Conservation (phyloP, 2,888 invertebrate genomes). For the Parnassius mnemosyne region DNA sequence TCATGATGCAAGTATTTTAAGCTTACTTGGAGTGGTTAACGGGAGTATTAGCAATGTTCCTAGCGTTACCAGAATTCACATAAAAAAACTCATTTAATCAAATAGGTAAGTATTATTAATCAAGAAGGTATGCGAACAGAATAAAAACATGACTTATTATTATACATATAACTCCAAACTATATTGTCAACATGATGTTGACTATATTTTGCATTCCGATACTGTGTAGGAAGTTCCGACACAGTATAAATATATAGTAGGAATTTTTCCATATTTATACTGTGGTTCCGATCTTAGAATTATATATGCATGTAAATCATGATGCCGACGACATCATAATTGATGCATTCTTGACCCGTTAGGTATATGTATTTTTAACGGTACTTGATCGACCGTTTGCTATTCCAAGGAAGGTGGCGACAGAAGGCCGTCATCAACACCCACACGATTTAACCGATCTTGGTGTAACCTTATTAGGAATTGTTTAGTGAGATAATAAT, state of each 20-base stretch:
- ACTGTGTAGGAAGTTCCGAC: neutral
- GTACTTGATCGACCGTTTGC: slow-evolving; percentile 1
- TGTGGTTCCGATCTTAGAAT: slow-evolving; percentile 1
- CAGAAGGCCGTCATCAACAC: slow-evolving; percentile 20
- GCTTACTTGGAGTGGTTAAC: too few species aligned
- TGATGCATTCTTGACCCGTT: neutral
- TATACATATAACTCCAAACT: too few species aligned
- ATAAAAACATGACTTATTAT: too few species aligned
- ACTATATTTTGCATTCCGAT: neutral
- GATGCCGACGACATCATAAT: neutral
- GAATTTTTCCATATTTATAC: too few species aligned
- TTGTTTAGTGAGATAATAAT: slow-evolving; percentile 20
- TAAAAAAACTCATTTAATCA: too few species aligned
- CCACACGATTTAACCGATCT: slow-evolving; percentile 13
- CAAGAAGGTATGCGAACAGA: too few species aligned
- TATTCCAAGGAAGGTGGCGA: slow-evolving; percentile 1
- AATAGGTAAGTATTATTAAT: too few species aligned
- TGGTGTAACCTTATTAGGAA: slow-evolving; percentile 15
- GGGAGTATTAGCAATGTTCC: too few species aligned
- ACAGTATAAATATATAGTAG: too few species aligned
- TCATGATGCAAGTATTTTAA: too few species aligned
- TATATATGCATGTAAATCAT: neutral
- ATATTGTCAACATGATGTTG: too few species aligned
- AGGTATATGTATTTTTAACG: slow-evolving; percentile 7
- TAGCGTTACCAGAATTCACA: too few species aligned